Conservation (phyloP, 2,113 vertebrate species). For the Aptenodytes forsteri region DNA sequence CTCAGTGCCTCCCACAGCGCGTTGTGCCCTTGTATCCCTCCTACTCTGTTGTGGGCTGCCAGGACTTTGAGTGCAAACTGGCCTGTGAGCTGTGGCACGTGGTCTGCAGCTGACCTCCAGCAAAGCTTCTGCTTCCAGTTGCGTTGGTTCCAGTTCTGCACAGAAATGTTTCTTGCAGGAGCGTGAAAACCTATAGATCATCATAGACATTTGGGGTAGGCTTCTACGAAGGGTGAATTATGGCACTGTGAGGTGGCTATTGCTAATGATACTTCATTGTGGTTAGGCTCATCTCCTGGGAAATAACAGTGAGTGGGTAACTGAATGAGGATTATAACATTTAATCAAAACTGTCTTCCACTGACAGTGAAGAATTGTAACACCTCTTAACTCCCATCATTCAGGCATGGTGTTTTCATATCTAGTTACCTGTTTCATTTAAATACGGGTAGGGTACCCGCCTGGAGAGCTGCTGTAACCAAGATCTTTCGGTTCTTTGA, state of each 20-base stretch:
- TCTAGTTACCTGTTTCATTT: background rate
- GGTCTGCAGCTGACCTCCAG: background rate
- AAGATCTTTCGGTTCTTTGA: background rate
- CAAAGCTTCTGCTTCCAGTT: background rate
- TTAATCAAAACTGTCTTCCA: slow-evolving; percentile 11
- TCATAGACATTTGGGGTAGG: background rate
- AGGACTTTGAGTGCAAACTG: background rate
- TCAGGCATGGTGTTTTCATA: background rate
- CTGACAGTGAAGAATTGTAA: background rate
- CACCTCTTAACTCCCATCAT: background rate
- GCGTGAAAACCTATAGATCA: background rate
- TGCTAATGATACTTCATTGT: background rate
- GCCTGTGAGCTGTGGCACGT: background rate
- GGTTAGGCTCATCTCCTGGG: background rate
- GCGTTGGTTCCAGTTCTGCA: background rate
- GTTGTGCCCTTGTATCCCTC: background rate
- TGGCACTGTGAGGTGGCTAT: background rate
- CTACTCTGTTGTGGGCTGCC: background rate
- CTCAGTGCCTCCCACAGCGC: background rate
- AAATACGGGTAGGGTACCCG: background rate
- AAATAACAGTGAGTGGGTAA: background rate
- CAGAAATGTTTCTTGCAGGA: background rate
- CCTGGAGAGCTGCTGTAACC: background rate
- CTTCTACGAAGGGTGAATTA: background rate
- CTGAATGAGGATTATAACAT: background rate